A percentile compares a stretch with the other conserved stretches of the same genome.
phyloP scores from a whole-genome alignment of 2,797 vertebrate species.

The Aratinga solstitialis region DNA sequence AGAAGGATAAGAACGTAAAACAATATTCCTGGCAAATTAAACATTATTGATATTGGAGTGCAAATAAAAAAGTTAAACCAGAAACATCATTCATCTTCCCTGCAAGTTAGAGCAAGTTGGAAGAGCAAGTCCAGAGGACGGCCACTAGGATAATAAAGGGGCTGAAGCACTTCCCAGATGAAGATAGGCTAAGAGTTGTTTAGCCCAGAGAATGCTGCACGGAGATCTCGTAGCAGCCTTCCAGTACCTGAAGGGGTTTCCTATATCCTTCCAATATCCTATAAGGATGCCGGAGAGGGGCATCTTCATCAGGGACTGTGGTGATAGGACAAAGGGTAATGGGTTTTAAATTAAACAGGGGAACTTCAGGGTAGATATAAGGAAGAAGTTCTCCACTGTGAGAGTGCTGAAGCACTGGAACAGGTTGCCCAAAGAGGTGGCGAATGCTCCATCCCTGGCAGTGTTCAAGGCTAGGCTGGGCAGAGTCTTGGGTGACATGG shows the following conservation, averaged over 20 bases:
- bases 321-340: too few species aligned
- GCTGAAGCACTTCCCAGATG: background rate
- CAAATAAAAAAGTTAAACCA: slow-evolving; percentile 42
- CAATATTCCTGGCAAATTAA: slow-evolving; percentile 34
- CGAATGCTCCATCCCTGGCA: too few species aligned
- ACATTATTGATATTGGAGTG: slow-evolving; percentile 26
- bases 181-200: background rate
- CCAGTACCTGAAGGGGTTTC: background rate
- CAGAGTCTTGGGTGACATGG: too few species aligned
- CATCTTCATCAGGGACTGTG: background rate
- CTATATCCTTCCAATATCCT: background rate
- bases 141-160: background rate
- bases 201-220: background rate
- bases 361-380: too few species aligned
- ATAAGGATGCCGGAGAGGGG: background rate
- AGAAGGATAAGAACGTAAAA: slow-evolving; percentile 33
- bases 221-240: background rate
- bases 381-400: too few species aligned
- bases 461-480: too few species aligned
- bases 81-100: background rate
- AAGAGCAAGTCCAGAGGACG: background rate
- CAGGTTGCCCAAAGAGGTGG: too few species aligned
- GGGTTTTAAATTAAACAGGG: too few species aligned
- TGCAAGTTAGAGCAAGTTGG: background rate
- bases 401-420: too few species aligned